phyloP scores from a whole-genome alignment of 2,888 invertebrate species.

The Protodeltote pygarga region DNA sequence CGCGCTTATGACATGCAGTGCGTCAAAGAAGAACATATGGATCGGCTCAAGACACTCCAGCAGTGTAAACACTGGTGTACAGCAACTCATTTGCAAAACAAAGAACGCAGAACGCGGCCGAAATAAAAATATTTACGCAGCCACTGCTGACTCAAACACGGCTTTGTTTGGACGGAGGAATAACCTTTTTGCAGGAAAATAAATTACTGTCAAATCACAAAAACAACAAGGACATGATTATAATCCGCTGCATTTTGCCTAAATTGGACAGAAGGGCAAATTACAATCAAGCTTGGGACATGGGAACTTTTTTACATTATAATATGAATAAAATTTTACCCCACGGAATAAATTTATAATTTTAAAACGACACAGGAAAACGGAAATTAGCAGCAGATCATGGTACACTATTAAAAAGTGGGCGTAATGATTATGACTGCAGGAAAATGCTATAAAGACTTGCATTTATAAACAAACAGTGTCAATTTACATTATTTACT shows the following conservation, averaged over 20 bases:
- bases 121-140: conserved; percentile 85
- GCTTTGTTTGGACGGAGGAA: conserved; percentile 78
- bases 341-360: neutral
- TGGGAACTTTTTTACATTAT: neutral
- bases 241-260: conserved; percentile 29
- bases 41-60: conserved; percentile 69
- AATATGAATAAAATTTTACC: neutral
- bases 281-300: neutral
- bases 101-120: conserved; percentile 72
- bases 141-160: conserved; percentile 75
- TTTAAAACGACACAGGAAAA: neutral
- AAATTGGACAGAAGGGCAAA: conserved; percentile 22
- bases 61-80: conserved; percentile 71
- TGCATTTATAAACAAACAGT: conserved; percentile 25
- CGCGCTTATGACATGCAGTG: conserved; percentile 57
- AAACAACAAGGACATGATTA: conserved; percentile 45
- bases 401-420: conserved; percentile 2
- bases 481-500: conserved; percentile 49
- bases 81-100: conserved; percentile 84
- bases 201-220: conserved; percentile 72
- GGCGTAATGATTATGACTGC: neutral
- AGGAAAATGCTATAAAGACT: conserved; percentile 31
- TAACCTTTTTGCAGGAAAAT: conserved; percentile 75
- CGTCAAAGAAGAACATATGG: conserved; percentile 71
- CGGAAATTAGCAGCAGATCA: neutral